Evolutionary conservation across 2,888 invertebrate genomes (phyloP).

Genomic region (Halictus ligatus): DNA sequence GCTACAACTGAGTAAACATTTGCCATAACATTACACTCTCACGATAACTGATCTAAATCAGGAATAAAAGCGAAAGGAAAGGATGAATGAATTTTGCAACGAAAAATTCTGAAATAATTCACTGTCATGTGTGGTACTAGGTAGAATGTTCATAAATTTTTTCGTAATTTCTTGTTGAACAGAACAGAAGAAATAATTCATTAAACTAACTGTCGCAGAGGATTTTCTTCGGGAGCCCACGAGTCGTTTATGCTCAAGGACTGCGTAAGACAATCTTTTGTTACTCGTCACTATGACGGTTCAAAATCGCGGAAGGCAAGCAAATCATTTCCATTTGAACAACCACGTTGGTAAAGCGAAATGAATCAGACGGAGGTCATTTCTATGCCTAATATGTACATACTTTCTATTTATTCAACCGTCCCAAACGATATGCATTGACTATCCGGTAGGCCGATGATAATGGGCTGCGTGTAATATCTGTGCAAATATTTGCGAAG

Average conservation of each 20-base stretch:
- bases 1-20: background rate
- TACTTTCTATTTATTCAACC: background rate
- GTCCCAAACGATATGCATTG: background rate
- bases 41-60: background rate
- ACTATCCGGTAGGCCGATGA: background rate
- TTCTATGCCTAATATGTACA: background rate
- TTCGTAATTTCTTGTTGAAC: too few relatives aligned
- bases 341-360: background rate
- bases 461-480: background rate
- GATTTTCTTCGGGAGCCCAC: too few relatives aligned
- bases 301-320: background rate
- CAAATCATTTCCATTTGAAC: background rate
- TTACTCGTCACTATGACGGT: background rate
- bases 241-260: too few relatives aligned
- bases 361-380: background rate
- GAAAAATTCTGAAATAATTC: too few relatives aligned
- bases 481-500: background rate
- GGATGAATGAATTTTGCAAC: too few relatives aligned
- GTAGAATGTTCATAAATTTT: too few relatives aligned
- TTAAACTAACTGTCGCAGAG: too few relatives aligned
- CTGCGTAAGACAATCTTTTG: background rate
- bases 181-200: too few relatives aligned
- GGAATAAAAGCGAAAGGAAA: too few relatives aligned
- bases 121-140: too few relatives aligned
- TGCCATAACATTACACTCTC: background rate